Conservation (phyloP, 2,113 vertebrate genomes). For the Pithys albifrons region DNA sequence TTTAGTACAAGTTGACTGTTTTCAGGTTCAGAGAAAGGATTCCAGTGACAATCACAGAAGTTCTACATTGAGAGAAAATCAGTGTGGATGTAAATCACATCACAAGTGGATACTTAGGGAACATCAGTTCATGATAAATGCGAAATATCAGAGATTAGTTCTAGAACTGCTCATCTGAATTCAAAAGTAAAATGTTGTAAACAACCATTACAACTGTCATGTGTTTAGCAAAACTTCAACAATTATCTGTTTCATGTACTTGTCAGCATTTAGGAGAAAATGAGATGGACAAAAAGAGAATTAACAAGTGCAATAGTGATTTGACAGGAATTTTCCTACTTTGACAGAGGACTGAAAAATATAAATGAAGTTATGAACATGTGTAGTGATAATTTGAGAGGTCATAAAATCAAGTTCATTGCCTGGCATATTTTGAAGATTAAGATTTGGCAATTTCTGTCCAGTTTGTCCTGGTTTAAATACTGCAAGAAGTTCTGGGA, state of each 20-base stretch:
- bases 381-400: background rate
- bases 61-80: slow-evolving; percentile 26
- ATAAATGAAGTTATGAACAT: background rate
- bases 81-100: background rate
- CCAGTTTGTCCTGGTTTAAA: background rate
- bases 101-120: slow-evolving; percentile 8
- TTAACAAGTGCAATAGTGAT: background rate
- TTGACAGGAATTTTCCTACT: background rate
- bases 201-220: slow-evolving; percentile 40
- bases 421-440: background rate
- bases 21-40: background rate
- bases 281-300: background rate
- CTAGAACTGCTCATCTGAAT: slow-evolving; percentile 15
- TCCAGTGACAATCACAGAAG: background rate
- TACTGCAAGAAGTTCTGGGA: background rate
- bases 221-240: slow-evolving; percentile 9
- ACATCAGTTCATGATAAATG: background rate
- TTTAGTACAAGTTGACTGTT: background rate
- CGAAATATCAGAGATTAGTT: slow-evolving; percentile 13
- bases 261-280: slow-evolving; percentile 28
- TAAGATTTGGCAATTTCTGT: background rate
- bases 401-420: background rate
- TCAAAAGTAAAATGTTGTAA: slow-evolving; percentile 19
- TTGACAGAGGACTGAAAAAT: background rate
- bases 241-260: slow-evolving; percentile 1